These are phyloP conservation scores for Ariopsis seemanni DNA, from an alignment of 2,113 vertebrate species.

Conservation along the genomic window DNA sequence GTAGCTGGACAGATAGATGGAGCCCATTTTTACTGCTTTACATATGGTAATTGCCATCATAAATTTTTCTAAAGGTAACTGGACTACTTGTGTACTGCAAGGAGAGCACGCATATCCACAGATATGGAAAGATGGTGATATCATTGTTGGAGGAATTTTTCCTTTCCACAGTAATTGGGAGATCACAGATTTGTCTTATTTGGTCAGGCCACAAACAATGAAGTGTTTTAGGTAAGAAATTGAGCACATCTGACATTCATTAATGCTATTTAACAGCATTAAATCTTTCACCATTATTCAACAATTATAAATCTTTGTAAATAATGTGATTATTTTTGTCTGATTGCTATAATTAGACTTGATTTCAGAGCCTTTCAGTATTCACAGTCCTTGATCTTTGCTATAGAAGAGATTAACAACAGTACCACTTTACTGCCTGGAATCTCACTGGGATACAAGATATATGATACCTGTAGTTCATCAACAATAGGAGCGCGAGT, in stretches of 20 bases:
- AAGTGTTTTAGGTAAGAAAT: slow-evolving; percentile 38
- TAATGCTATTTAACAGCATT: not conserved
- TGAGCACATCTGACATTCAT: not conserved
- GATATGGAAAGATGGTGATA: slow-evolving; percentile 65
- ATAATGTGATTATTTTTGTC: no score
- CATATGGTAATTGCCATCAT: slow-evolving; percentile 47
- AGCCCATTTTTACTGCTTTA: slow-evolving; percentile 2
- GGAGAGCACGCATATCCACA: slow-evolving; percentile 63
- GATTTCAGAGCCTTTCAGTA: slow-evolving; percentile 64
- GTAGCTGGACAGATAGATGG: not conserved
- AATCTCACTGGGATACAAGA: slow-evolving; percentile 72
- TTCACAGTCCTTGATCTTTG: slow-evolving; percentile 55
- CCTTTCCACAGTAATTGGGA: slow-evolving; percentile 67
- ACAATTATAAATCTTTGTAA: no score
- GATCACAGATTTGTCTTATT: slow-evolving; percentile 29
- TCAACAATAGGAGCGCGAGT: slow-evolving; percentile 71
- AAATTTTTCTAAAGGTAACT: slow-evolving; percentile 36
- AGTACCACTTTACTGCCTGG: slow-evolving; percentile 63
- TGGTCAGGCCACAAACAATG: slow-evolving; percentile 56
- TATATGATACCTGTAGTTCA: slow-evolving; percentile 72
- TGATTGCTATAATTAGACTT: slow-evolving; percentile 52
- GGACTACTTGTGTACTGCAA: slow-evolving; percentile 43
- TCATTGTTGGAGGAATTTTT: slow-evolving; percentile 76
- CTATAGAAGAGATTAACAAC: slow-evolving; percentile 75
- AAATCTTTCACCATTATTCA: not conserved